These are phyloP conservation scores for Ganaspis brasiliensis DNA, from an alignment of 2,888 invertebrate genomes.

Conservation along the genomic window DNA sequence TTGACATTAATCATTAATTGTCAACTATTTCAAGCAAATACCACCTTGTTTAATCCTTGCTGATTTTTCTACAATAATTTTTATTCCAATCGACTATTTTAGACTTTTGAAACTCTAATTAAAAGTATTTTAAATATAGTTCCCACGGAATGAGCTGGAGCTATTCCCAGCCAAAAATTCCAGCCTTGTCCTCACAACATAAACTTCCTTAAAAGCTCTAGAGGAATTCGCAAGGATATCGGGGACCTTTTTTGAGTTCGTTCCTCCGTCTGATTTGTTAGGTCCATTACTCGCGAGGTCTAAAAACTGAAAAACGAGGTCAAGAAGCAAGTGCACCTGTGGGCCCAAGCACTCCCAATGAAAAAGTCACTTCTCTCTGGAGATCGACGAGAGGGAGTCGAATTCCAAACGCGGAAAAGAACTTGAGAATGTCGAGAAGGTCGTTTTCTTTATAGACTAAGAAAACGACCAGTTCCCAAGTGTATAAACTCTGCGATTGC, in stretches of 20 bases:
- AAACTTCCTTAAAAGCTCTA: constrained; percentile 20
- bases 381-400: constrained; percentile 40
- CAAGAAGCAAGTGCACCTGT: constrained; percentile 34
- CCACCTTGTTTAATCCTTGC: too few relatives aligned
- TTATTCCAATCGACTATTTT: too few relatives aligned
- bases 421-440: constrained; percentile 42
- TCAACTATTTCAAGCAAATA: too few relatives aligned
- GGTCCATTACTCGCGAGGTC: constrained; percentile 23
- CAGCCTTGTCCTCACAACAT: not conserved
- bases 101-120: not conserved
- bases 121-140: not conserved
- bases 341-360: constrained; percentile 3
- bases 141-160: not conserved
- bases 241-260: constrained; percentile 1
- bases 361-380: constrained; percentile 28
- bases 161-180: not conserved
- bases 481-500: constrained; percentile 1
- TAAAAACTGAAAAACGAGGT: constrained; percentile 33
- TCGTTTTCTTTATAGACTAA: constrained; percentile 35
- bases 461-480: constrained; percentile 20
- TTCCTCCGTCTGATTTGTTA: constrained; percentile 33
- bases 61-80: too few relatives aligned
- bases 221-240: constrained; percentile 35
- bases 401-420: constrained; percentile 39
- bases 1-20: too few relatives aligned